Evolutionary conservation across 2,797 vertebrate genomes (phyloP), one percentile per base, ranked within the genome.

Genomic region (Garrulus glandarius): DNA sequence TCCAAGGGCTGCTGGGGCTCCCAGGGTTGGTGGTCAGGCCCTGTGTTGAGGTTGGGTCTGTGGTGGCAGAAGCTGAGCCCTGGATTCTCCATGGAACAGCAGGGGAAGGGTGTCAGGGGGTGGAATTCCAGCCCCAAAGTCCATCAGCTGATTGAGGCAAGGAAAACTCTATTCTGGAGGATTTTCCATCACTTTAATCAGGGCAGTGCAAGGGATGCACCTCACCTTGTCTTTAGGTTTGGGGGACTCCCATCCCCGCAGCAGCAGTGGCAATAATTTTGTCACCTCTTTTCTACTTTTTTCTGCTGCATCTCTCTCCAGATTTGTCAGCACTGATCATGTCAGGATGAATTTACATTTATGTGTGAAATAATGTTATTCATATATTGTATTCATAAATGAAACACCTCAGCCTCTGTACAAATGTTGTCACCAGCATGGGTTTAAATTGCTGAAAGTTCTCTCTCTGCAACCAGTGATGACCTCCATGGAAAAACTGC

Each of bases 21-120:
- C 5, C 6, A 32, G 89, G 39, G 5, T 4, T 55, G 80, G 5
- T 52, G 63, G 24, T 6, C 19, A 20, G 49, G 8, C 36, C 6
- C 32, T 0, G 0, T 1, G 30, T 8, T 47, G 50, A 1, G 8
- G 13, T 9, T 41, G 21, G 72, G 46, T 16, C 11, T 0, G 6
- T 4, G 29, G 57, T 10, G 68, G 32, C 30, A 67, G 46, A 14
- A 6, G 20, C 43, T 37, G 84, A 75, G 65, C 81, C 34, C 6
- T 37, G 65, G 79, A 2, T 57, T 39, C 50, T 60, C 18, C 27
- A 3, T 7, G 70, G 39, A 29, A 8, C 2, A 8, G 7, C 44
- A 46, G 43, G 14, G 30, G 6, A 24, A 53, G 36, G 61, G 30
- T 32, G 65, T 18, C 43, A 44, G 24, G 39, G 17, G 19, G 19